Evolutionary conservation across 2,113 vertebrate genomes (phyloP).

Genomic region (Mohoua ochrocephala): DNA sequence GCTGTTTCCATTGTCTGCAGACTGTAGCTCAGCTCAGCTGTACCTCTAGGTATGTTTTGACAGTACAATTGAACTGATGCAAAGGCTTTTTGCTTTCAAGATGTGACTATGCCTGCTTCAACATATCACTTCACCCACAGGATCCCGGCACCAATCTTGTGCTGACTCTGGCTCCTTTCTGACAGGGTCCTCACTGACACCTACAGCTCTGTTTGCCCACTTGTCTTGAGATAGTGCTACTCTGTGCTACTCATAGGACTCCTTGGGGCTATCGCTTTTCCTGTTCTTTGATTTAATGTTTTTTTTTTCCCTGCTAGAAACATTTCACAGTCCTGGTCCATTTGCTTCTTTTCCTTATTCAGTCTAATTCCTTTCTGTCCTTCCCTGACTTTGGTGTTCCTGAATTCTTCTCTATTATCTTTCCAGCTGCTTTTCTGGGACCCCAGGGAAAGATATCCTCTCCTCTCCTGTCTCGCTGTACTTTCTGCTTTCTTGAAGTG

Average conservation of each 20-base stretch:
- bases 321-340: neutral
- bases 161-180: neutral
- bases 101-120: rapidly evolving
- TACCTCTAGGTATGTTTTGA: neutral
- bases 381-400: neutral
- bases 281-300: neutral
- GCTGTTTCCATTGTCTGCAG: neutral
- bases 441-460: neutral
- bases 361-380: neutral
- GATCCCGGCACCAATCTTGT: neutral
- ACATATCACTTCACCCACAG: neutral
- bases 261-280: neutral
- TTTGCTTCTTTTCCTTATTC: neutral
- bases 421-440: neutral
- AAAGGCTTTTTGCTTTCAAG: neutral
- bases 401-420: neutral
- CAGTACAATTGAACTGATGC: neutral
- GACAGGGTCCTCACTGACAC: neutral
- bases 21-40: neutral
- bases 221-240: neutral
- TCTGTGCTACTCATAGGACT: neutral
- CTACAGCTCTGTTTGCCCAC: neutral
- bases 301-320: neutral
- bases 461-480: neutral
- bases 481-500: neutral